Evolutionary conservation across 1,140 invertebrate genomes (phyloP).

Genomic region (Brachionus rubens): DNA sequence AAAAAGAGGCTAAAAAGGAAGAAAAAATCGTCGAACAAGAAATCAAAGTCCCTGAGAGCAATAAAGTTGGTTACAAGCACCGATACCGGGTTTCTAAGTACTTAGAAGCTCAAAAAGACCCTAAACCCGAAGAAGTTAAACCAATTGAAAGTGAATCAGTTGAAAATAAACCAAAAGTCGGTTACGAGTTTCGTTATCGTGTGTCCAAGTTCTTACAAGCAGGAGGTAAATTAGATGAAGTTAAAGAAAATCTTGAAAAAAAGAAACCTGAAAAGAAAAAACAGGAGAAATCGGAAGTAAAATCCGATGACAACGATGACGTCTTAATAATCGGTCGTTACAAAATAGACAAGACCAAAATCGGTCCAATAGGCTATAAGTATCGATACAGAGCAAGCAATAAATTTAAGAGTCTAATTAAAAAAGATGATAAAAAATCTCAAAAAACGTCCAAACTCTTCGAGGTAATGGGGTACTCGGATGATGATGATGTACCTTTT

Average conservation of each 20-base stretch:
- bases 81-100: constrained; percentile 11
- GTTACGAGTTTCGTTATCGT: constrained; percentile 11
- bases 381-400: constrained; percentile 10
- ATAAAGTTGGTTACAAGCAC: constrained; percentile 20
- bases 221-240: too few species aligned
- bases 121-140: background rate
- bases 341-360: constrained; percentile 24
- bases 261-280: background rate
- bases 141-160: background rate
- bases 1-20: background rate
- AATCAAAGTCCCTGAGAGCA: background rate
- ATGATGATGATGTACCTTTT: constrained; percentile 24
- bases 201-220: background rate
- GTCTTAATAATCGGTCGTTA: background rate
- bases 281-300: background rate
- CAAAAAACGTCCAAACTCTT: background rate
- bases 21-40: background rate
- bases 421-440: background rate
- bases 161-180: constrained; percentile 40
- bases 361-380: background rate
- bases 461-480: background rate
- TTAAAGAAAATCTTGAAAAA: too few species aligned
- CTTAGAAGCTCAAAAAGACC: background rate
- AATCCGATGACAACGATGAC: background rate
- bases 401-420: constrained; percentile 13